phyloP scores from a whole-genome alignment of 2,888 invertebrate genomes.

The Drosophila bunnanda region DNA sequence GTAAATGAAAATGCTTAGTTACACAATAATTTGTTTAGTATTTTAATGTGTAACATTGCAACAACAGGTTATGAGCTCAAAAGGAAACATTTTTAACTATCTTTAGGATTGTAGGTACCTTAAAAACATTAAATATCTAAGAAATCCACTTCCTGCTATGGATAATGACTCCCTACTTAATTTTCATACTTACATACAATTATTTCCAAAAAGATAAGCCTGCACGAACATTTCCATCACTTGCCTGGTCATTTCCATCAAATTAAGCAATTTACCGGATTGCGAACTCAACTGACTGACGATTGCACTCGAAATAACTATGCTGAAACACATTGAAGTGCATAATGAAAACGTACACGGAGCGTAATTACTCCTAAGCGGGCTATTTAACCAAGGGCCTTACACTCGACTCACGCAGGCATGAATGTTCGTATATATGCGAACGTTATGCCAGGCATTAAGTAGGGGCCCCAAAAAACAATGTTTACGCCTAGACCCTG shows the following conservation, averaged over 20 bases:
- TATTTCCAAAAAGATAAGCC: neutral
- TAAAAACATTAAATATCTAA: neutral
- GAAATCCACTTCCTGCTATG: neutral
- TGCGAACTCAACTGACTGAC: constrained; percentile 20
- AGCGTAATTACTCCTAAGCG: constrained; percentile 74
- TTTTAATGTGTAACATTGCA: neutral
- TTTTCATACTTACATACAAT: neutral
- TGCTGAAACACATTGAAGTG: constrained; percentile 26
- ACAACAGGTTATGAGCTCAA: too few species aligned
- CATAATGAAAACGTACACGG: constrained; percentile 13
- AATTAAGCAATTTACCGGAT: constrained; percentile 34
- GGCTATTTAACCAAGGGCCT: constrained; percentile 73
- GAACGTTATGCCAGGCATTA: constrained; percentile 20
- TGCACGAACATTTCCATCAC: neutral
- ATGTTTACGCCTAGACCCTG: constrained; percentile 33
- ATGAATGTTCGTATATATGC: constrained; percentile 4
- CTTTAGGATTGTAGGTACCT: neutral
- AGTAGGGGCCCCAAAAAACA: constrained; percentile 23
- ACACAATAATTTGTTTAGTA: neutral
- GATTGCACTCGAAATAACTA: constrained; percentile 8
- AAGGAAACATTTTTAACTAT: too few species aligned
- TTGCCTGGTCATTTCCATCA: constrained; percentile 23
- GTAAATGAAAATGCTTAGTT: too few species aligned
- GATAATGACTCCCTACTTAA: neutral
- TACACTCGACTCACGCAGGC: constrained; percentile 45